phyloP scores from a whole-genome alignment of 53 echinoderm and acorn worm species.

The Holothuria leucospilota region DNA sequence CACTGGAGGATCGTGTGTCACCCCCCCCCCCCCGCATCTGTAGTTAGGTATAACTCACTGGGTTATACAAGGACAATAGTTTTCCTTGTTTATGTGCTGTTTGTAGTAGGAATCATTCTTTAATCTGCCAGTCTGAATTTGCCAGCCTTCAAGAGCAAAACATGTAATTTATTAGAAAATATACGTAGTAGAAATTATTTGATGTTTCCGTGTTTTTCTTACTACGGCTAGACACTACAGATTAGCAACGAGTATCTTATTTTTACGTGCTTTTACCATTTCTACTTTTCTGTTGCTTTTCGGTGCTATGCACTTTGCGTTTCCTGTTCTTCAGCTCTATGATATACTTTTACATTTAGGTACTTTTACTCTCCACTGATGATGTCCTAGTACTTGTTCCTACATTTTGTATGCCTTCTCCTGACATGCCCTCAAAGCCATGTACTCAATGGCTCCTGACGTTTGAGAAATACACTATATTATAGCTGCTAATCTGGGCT shows the following conservation, averaged over 20 bases:
- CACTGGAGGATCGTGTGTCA: no score
- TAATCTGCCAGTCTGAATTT: no score
- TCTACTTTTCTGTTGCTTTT: not conserved
- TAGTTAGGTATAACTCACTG: no score
- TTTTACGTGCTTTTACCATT: not conserved
- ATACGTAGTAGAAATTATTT: no score
- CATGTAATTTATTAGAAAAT: no score
- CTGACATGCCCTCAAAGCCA: not conserved
- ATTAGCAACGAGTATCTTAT: not conserved
- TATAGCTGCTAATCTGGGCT: not conserved
- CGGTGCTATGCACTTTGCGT: not conserved
- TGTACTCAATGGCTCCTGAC: not conserved
- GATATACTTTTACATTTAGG: not conserved
- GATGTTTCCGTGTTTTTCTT: no score
- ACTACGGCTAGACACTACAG: not conserved
- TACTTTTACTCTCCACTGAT: not conserved
- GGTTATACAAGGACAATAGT: no score
- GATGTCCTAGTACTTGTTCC: no score
- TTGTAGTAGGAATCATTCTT: no score
- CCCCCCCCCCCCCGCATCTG: no score
- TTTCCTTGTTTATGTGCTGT: no score
- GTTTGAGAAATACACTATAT: constrained; percentile 1
- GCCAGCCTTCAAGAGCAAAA: no score
- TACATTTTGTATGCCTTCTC: not conserved
- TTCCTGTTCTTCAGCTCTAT: not conserved